phyloP scores from a whole-genome alignment of 2,113 vertebrate species.

The Atherinomorus stipes region DNA sequence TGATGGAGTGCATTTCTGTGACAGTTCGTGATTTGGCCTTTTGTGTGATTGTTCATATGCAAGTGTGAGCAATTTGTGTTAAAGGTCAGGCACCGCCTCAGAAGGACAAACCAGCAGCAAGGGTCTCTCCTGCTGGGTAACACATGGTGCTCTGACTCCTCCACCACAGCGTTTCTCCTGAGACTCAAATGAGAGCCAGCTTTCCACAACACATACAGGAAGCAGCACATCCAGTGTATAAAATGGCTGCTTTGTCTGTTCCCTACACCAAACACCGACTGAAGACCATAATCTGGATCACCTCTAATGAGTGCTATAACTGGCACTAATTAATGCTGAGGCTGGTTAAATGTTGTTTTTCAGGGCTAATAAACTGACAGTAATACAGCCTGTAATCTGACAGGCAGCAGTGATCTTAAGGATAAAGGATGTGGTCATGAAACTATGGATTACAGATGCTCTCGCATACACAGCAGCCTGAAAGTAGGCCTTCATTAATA shows the following conservation, averaged over 20 bases:
- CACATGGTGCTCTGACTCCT: background rate
- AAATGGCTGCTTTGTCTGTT: slow-evolving; percentile 36
- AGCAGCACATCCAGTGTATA: slow-evolving; percentile 4
- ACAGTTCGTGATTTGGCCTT: background rate
- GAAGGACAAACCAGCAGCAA: background rate
- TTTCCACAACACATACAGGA: background rate
- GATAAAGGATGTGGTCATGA: slow-evolving; percentile 22
- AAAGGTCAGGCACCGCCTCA: slow-evolving; percentile 34
- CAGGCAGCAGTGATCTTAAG: slow-evolving; percentile 21
- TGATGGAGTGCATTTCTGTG: background rate
- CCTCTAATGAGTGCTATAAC: background rate
- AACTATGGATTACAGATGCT: slow-evolving; percentile 19
- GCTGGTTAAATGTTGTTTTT: background rate
- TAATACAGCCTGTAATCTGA: background rate
- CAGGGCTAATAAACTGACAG: slow-evolving; percentile 1
- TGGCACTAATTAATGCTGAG: background rate
- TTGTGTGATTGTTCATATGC: background rate
- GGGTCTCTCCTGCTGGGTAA: slow-evolving; percentile 10
- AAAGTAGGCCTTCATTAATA: slow-evolving; percentile 52
- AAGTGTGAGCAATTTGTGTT: background rate
- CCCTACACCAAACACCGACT: background rate
- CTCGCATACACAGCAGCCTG: slow-evolving; percentile 16
- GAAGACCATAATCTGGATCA: slow-evolving; percentile 11
- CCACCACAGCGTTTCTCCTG: background rate
- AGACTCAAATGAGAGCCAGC: background rate